Evolutionary conservation across 1,140 invertebrate species (phyloP).

Genomic region (Caenorhabditis inopinata): DNA sequence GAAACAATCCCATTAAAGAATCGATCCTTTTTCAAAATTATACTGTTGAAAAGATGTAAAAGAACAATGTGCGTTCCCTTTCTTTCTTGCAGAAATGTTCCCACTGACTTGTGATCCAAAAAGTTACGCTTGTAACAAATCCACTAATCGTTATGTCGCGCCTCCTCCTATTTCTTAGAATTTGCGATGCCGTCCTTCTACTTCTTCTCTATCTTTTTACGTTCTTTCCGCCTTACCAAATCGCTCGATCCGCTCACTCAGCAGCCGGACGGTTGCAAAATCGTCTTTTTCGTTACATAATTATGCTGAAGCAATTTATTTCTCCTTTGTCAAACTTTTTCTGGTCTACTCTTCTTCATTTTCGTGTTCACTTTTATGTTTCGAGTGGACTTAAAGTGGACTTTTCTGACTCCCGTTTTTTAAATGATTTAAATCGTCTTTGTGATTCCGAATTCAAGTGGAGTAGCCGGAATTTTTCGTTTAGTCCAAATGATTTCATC

Average conservation of each 20-base stretch:
- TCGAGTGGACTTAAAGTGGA: not conserved
- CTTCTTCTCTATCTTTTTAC: not conserved
- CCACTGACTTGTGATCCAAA: not conserved
- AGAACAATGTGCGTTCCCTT: not conserved
- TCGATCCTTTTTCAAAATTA: no score
- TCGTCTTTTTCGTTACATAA: conserved; percentile 9
- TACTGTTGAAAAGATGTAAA: not conserved
- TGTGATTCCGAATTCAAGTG: conserved; percentile 12
- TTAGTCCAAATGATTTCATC: not conserved
- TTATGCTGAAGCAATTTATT: conserved; percentile 14
- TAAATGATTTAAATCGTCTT: not conserved
- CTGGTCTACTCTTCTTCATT: not conserved
- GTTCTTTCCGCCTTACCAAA: not conserved
- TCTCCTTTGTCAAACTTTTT: not conserved
- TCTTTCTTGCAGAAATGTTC: not conserved
- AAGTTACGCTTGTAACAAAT: conserved; percentile 21
- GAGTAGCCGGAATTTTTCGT: not conserved
- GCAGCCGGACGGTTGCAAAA: not conserved
- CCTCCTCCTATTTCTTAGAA: not conserved
- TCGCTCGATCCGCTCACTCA: not conserved
- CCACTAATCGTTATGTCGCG: conserved; percentile 29
- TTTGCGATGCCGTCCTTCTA: not conserved
- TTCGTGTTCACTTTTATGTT: no score
- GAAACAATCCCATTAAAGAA: no score
- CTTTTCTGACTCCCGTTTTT: not conserved